These are phyloP conservation scores for Muricea muricata DNA, from an alignment of 92 coral and sea anemone genomes.

Conservation along the genomic window DNA sequence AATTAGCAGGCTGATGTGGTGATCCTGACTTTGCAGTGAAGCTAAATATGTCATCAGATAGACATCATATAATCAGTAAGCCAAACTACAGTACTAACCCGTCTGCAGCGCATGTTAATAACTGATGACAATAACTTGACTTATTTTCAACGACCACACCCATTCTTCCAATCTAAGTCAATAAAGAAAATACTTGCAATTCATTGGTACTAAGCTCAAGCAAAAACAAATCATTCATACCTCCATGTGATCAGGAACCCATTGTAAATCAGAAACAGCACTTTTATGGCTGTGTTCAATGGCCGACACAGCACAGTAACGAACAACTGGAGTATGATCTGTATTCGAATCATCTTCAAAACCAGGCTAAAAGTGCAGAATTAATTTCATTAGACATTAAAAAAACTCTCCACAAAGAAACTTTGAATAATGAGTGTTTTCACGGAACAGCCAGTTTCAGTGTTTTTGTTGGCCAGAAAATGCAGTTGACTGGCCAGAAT, in stretches of 20 bases:
- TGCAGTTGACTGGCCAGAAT: no score
- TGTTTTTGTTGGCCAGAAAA: no score
- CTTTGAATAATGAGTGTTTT: no score
- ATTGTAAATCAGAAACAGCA: slow-evolving; percentile 82
- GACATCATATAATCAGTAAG: background rate
- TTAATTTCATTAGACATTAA: no score
- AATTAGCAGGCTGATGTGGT: no score
- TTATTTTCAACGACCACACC: slow-evolving; percentile 93
- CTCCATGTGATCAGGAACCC: slow-evolving; percentile 99
- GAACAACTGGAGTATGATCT: slow-evolving; percentile 84
- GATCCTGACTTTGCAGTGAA: no score
- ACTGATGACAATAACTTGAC: slow-evolving; percentile 86
- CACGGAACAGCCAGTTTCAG: no score
- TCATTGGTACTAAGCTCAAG: no score
- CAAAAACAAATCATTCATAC: slow-evolving; percentile 33
- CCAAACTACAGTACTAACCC: slow-evolving; percentile 67
- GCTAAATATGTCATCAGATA: no score
- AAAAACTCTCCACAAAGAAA: no score
- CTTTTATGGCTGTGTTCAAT: slow-evolving; percentile 96
- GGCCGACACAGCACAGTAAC: slow-evolving; percentile 98
- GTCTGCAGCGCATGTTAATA: slow-evolving; percentile 97
- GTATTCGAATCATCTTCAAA: slow-evolving; percentile 94
- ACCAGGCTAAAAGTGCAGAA: slow-evolving; percentile 73
- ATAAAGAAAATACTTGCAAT: background rate
- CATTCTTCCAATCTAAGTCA: slow-evolving; percentile 91